A percentile compares a stretch with the other conserved stretches of the same genome.
Evolutionary conservation across 2,797 vertebrate genomes (phyloP).

Genomic region (Fundulus diaphanus): DNA sequence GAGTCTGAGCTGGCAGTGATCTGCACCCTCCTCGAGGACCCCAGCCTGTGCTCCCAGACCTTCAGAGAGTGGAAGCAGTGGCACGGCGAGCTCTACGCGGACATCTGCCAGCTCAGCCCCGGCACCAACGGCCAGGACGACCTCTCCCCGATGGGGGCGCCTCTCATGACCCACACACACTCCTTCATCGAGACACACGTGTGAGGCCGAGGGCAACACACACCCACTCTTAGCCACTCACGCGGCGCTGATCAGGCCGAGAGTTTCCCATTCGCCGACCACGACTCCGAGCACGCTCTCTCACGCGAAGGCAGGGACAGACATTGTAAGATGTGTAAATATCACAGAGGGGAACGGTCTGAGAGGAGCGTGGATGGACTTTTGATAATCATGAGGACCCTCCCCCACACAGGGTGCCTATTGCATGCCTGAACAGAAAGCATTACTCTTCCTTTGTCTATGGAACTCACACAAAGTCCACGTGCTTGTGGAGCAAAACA

Average conservation of each 20-base stretch:
- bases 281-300: conserved; percentile 56
- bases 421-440: conserved; percentile 90
- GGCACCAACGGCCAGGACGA: conserved; percentile 86
- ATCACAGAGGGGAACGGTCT: conserved; percentile 75
- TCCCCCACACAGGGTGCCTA: conserved; percentile 85
- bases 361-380: conserved; percentile 85
- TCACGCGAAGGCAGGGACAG: conserved; percentile 45
- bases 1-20: conserved; percentile 87
- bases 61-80: conserved; percentile 91
- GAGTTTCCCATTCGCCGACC: conserved; percentile 47
- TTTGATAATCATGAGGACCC: conserved; percentile 86
- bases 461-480: conserved; percentile 77
- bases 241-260: conserved; percentile 21
- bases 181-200: conserved; percentile 92
- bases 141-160: conserved; percentile 78
- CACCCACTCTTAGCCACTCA: conserved; percentile 5
- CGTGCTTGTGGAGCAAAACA: conserved; percentile 72
- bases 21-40: conserved; percentile 87
- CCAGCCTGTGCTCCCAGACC: conserved; percentile 86
- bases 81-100: conserved; percentile 89
- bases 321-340: conserved; percentile 88
- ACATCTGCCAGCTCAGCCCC: conserved; percentile 89
- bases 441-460: conserved; percentile 85
- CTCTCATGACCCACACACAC: conserved; percentile 88
- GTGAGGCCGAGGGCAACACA: conserved; percentile 63